Evolutionary conservation across 1,140 invertebrate genomes (phyloP).

Genomic region (Drosophila aff.): DNA sequence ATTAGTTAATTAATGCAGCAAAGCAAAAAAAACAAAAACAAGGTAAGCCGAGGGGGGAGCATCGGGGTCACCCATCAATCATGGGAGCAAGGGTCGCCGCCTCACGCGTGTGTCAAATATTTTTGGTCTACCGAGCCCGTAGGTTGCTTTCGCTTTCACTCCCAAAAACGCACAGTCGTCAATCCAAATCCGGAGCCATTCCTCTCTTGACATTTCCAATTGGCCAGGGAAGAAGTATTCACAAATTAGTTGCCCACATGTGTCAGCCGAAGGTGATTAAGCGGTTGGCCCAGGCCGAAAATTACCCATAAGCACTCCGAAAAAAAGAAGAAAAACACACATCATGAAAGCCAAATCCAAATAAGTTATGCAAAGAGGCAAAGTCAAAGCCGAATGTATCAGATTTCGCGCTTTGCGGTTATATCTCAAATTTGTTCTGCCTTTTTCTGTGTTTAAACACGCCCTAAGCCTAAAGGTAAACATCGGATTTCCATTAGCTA

Average conservation of each 20-base stretch:
- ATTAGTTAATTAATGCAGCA: constrained; percentile 80
- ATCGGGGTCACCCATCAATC: constrained; percentile 70
- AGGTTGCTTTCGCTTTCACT: constrained; percentile 67
- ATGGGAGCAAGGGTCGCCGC: constrained; percentile 56
- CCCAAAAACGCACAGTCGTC: constrained; percentile 17
- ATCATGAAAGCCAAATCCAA: constrained; percentile 40
- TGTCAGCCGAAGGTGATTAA: constrained; percentile 66
- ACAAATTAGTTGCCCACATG: constrained; percentile 78
- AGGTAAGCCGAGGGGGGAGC: constrained; percentile 5
- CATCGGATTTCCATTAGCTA: constrained; percentile 73
- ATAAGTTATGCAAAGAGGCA: constrained; percentile 68
- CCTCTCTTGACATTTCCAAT: constrained; percentile 68
- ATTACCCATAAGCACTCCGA: constrained; percentile 70
- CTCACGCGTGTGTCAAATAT: constrained; percentile 65
- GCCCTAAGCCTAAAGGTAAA: constrained; percentile 68
- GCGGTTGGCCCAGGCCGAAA: constrained; percentile 52
- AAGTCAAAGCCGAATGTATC: constrained; percentile 63
- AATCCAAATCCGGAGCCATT: constrained; percentile 18
- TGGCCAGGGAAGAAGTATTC: constrained; percentile 66
- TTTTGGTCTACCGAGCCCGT: constrained; percentile 47
- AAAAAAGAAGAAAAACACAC: constrained; percentile 12
- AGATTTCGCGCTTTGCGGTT: constrained; percentile 73
- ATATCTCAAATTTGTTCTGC: constrained; percentile 28
- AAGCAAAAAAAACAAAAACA: constrained; percentile 8
- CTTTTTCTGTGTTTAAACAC: constrained; percentile 34